These are phyloP conservation scores for Eubasilissa splendida DNA, from an alignment of 2,888 invertebrate genomes.

Conservation along the genomic window DNA sequence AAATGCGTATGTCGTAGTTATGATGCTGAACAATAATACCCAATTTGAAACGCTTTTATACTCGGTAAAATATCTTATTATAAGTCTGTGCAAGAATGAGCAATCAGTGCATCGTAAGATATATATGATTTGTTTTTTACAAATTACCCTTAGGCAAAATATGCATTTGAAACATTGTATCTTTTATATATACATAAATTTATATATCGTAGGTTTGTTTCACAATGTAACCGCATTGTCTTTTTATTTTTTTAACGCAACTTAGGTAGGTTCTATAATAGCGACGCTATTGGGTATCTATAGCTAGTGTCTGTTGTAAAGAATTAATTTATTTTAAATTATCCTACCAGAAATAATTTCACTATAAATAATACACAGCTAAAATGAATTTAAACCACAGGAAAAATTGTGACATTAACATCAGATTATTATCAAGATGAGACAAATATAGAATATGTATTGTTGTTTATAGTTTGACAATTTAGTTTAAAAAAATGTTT, in stretches of 20 bases:
- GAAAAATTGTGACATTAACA: too few relatives aligned
- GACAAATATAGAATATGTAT: too few relatives aligned
- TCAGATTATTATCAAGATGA: too few relatives aligned
- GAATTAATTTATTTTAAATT: too few relatives aligned
- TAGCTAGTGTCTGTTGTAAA: conserved; percentile 8
- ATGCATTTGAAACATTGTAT: conserved; percentile 42
- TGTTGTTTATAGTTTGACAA: too few relatives aligned
- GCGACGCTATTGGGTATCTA: conserved; percentile 15
- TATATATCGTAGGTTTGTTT: conserved; percentile 38
- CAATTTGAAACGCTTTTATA: conserved; percentile 53
- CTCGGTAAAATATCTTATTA: conserved; percentile 50
- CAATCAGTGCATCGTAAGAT: conserved; percentile 52
- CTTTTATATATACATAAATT: conserved; percentile 34
- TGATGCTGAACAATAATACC: conserved; percentile 53
- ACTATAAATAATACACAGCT: too few relatives aligned
- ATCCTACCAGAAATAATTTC: too few relatives aligned
- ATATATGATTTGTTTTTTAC: conserved; percentile 45
- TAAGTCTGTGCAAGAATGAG: conserved; percentile 44
- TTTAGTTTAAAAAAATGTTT: too few relatives aligned
- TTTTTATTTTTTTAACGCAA: conserved; percentile 35
- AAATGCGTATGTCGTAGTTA: conserved; percentile 37
- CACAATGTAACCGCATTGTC: conserved; percentile 34
- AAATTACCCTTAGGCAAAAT: conserved; percentile 41
- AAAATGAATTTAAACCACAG: too few relatives aligned
- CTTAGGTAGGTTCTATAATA: conserved; percentile 31